phyloP scores from a whole-genome alignment of 2,888 invertebrate genomes.

The Cerceris ruficornis region DNA sequence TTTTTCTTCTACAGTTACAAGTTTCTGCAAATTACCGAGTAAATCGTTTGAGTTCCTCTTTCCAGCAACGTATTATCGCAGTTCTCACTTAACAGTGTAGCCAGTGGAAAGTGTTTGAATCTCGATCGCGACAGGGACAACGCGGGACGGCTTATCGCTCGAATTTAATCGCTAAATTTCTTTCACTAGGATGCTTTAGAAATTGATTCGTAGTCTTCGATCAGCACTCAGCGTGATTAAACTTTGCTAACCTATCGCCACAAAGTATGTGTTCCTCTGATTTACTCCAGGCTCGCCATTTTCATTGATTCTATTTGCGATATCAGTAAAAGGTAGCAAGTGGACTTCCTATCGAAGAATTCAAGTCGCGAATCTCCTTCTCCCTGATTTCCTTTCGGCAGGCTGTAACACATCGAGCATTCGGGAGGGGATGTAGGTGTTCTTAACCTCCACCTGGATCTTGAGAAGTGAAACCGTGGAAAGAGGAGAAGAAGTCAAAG shows the following conservation, averaged over 20 bases:
- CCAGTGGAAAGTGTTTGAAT: too few species aligned
- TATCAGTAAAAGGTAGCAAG: constrained; percentile 23
- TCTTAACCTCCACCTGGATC: constrained; percentile 46
- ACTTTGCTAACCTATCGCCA: constrained; percentile 12
- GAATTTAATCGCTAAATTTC: constrained; percentile 1
- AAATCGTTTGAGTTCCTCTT: too few species aligned
- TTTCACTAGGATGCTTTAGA: constrained; percentile 20
- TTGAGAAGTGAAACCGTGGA: constrained; percentile 40
- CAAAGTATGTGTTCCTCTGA: not conserved
- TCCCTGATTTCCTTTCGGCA: constrained; percentile 45
- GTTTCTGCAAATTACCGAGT: too few species aligned
- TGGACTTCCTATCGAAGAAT: constrained; percentile 34
- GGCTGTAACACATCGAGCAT: constrained; percentile 35
- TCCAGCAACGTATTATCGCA: too few species aligned
- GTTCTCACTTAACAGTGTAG: too few species aligned
- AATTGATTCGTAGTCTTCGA: constrained; percentile 34
- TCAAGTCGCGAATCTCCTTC: constrained; percentile 50
- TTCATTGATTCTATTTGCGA: constrained; percentile 29
- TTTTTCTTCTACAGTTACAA: too few species aligned
- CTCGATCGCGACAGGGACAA: too few species aligned
- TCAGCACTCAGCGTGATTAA: constrained; percentile 57
- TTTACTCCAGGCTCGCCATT: constrained; percentile 8
- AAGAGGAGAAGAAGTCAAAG: constrained; percentile 34
- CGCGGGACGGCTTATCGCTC: not conserved
- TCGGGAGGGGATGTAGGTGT: constrained; percentile 34